phyloP scores from a whole-genome alignment of 2,797 vertebrate species.

The Onychomys torridus region DNA sequence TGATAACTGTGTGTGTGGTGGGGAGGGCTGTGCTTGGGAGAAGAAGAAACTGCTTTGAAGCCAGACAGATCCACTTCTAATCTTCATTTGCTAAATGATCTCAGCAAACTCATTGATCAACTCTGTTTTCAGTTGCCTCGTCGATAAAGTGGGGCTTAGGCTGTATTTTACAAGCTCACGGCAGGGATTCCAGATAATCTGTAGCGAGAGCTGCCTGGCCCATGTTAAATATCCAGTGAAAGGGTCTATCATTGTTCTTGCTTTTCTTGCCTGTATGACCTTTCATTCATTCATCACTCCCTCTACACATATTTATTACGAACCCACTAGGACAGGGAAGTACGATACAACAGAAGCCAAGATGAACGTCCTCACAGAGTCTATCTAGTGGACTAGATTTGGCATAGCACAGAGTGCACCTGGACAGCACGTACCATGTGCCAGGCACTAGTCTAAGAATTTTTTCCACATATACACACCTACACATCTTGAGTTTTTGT shows the following conservation, averaged over 20 bases:
- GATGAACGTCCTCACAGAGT: neutral
- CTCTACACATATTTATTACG: neutral
- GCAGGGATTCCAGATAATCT: neutral
- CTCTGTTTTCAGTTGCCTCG: slow-evolving; percentile 1
- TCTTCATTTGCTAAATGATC: neutral
- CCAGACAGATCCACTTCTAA: slow-evolving; percentile 14
- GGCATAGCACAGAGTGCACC: neutral
- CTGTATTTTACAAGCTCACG: neutral
- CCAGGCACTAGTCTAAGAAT: neutral
- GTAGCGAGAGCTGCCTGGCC: neutral
- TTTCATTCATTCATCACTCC: neutral
- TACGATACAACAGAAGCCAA: neutral
- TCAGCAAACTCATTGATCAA: slow-evolving; percentile 10
- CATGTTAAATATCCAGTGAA: neutral
- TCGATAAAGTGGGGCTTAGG: neutral
- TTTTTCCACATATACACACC: neutral
- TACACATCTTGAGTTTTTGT: neutral
- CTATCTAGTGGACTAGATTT: neutral
- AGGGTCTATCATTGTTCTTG: neutral
- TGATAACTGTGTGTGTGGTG: neutral
- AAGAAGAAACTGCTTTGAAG: neutral
- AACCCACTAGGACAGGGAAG: neutral
- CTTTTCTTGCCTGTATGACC: neutral
- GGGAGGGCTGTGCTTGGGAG: neutral
- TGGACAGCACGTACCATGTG: neutral